A percentile compares a stretch with the other conserved stretches of the same genome.
phyloP scores from a whole-genome alignment of 1,140 invertebrate species.

The Atta colombica region DNA sequence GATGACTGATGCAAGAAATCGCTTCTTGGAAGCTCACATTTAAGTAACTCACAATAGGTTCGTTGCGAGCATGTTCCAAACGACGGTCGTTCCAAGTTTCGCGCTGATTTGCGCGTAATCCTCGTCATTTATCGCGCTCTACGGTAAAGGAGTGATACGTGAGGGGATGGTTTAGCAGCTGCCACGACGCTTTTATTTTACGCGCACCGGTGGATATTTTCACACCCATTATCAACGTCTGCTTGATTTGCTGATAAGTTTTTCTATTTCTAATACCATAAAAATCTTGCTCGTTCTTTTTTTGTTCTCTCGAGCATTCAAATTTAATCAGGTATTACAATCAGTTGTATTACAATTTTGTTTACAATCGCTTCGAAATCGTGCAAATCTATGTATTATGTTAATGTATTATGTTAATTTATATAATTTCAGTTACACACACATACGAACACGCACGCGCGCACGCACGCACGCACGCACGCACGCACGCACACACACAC shows the following conservation, averaged over 20 bases:
- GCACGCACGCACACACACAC: no score
- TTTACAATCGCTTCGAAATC: not conserved
- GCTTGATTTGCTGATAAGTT: constrained; percentile 43
- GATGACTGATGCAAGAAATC: not conserved
- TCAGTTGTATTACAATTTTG: not conserved
- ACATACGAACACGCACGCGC: no score
- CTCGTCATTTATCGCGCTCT: constrained; percentile 58
- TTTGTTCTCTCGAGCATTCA: not conserved
- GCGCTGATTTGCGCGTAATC: constrained; percentile 68
- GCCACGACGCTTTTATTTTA: constrained; percentile 66
- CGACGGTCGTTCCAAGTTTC: constrained; percentile 58
- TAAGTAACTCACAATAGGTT: constrained; percentile 16
- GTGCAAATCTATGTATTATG: not conserved
- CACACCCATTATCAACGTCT: constrained; percentile 42
- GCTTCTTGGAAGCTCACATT: constrained; percentile 11
- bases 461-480: no score
- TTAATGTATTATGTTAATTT: not conserved
- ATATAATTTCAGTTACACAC: not conserved
- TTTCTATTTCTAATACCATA: constrained; percentile 28
- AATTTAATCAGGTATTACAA: not conserved
- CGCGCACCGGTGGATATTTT: not conserved
- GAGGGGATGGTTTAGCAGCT: constrained; percentile 53
- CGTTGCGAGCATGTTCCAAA: constrained; percentile 27
- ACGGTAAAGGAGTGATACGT: constrained; percentile 13
- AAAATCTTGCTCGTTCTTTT: not conserved